Conservation (phyloP, 2,888 invertebrate species). For the Lasioglossum zephyrum region DNA sequence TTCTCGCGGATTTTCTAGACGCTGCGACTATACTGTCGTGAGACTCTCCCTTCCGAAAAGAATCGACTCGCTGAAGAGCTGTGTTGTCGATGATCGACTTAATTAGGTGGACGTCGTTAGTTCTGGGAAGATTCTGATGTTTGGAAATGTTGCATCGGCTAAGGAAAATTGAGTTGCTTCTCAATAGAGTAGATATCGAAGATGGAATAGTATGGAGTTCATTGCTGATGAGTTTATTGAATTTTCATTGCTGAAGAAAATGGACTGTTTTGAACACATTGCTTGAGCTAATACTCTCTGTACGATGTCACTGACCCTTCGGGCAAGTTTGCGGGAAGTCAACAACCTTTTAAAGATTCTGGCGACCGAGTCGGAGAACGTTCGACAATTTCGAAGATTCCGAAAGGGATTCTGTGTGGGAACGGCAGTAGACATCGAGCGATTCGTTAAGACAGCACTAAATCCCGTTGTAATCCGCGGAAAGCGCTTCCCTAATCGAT, state of each 20-base stretch:
- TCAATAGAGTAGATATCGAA: background rate
- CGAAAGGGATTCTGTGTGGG: background rate
- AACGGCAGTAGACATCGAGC: background rate
- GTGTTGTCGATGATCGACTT: background rate
- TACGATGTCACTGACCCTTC: background rate
- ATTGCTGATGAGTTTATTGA: background rate
- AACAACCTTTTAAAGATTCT: background rate
- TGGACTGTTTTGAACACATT: background rate
- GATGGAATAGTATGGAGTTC: accelerated
- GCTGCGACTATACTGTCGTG: background rate
- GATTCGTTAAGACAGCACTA: background rate
- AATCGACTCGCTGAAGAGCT: background rate
- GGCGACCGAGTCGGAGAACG: too few relatives aligned
- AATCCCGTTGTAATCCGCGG: constrained; percentile 32
- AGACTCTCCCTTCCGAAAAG: background rate
- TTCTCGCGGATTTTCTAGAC: background rate
- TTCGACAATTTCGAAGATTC: background rate
- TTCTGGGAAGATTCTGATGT: background rate
- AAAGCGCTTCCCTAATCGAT: constrained; percentile 27
- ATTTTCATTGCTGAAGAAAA: background rate
- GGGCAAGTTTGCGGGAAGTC: accelerated
- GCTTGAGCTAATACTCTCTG: background rate
- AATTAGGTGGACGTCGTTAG: background rate
- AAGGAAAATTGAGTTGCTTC: background rate
- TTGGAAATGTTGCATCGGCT: background rate